These are phyloP conservation scores for Bombylius discolor DNA, from an alignment of 2,888 invertebrate genomes.

Conservation along the genomic window DNA sequence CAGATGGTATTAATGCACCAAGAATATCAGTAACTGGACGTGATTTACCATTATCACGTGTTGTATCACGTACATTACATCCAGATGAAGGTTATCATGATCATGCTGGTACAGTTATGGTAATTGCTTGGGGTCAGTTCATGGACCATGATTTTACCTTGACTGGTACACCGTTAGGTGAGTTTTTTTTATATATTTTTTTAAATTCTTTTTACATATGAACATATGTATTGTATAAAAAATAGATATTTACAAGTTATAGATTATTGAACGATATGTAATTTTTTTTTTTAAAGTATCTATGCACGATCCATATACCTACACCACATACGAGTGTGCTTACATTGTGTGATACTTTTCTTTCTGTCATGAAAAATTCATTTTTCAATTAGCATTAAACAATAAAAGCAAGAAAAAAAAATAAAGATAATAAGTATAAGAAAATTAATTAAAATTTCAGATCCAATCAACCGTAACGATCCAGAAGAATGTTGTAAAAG, in stretches of 20 bases:
- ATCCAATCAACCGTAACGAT: slow-evolving; percentile 74
- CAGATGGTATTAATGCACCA: slow-evolving; percentile 75
- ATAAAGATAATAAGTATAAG: background rate
- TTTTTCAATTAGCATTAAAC: too few species aligned
- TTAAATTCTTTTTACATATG: background rate
- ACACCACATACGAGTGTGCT: too few species aligned
- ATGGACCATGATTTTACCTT: slow-evolving; percentile 90
- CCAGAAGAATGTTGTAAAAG: slow-evolving; percentile 82
- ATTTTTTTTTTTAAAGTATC: too few species aligned
- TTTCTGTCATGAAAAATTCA: too few species aligned
- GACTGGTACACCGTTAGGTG: slow-evolving; percentile 77
- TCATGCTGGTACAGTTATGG: slow-evolving; percentile 86
- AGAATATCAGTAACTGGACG: slow-evolving; percentile 65
- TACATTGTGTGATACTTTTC: too few species aligned
- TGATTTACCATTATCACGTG: slow-evolving; percentile 64
- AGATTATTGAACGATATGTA: background rate
- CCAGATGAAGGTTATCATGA: slow-evolving; percentile 88
- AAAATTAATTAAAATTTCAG: slow-evolving; percentile 33
- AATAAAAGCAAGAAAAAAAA: too few species aligned
- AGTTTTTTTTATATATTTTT: slow-evolving; percentile 18
- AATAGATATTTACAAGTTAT: too few species aligned
- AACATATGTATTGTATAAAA: background rate
- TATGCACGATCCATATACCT: too few species aligned
- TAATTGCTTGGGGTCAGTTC: slow-evolving; percentile 84
- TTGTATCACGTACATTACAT: slow-evolving; percentile 83